Conservation (phyloP, 2,888 invertebrate species). For the Keiferia lycopersicella region DNA sequence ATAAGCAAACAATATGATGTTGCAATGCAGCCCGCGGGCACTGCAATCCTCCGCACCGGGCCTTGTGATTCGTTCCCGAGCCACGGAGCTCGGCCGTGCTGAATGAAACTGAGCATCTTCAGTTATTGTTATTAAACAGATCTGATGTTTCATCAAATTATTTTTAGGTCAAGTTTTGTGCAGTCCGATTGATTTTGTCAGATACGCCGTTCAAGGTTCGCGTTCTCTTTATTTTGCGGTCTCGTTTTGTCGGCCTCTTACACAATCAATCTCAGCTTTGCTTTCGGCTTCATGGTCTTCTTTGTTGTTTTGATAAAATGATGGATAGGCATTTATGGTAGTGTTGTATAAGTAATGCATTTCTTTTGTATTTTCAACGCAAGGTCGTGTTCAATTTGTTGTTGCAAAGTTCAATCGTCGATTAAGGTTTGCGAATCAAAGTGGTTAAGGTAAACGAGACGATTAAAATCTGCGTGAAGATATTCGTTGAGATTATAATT, state of each 20-base stretch:
- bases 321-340: conserved; percentile 70
- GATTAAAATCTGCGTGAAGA: conserved; percentile 21
- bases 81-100: conserved; percentile 1
- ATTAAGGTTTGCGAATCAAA: conserved; percentile 19
- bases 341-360: conserved; percentile 52
- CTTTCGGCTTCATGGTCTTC: conserved; percentile 73
- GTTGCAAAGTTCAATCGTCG: conserved; percentile 33
- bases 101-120: conserved; percentile 19
- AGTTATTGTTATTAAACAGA: conserved; percentile 18
- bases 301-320: conserved; percentile 73
- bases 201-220: conserved; percentile 78
- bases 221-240: conserved; percentile 80
- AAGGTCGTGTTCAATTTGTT: conserved; percentile 47
- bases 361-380: conserved; percentile 60
- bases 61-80: conserved; percentile 18
- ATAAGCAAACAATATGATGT: conserved; percentile 26
- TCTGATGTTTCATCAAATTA: conserved; percentile 33
- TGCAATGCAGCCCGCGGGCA: conserved; percentile 17
- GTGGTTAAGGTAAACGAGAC: conserved; percentile 17
- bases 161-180: conserved; percentile 78
- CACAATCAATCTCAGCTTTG: conserved; percentile 74
- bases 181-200: conserved; percentile 80
- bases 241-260: conserved; percentile 77
- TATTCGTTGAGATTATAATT: conserved; percentile 21
- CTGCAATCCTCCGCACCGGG: conserved; percentile 1